Evolutionary conservation across 2,888 invertebrate genomes (phyloP).

Genomic region (Dione juno): DNA sequence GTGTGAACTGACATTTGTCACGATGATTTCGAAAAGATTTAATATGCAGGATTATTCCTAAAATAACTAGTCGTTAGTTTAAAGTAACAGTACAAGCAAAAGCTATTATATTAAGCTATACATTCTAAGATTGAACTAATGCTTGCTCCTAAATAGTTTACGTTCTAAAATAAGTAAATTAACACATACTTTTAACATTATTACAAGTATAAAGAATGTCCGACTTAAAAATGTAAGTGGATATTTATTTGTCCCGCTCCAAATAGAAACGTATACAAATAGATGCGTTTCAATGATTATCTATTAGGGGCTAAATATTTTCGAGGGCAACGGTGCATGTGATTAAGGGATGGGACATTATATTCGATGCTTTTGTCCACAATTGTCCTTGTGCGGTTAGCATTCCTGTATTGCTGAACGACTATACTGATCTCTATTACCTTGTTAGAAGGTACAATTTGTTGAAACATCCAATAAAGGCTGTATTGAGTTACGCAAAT

Average conservation of each 20-base stretch:
- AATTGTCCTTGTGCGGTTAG: constrained; percentile 73
- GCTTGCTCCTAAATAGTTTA: not conserved
- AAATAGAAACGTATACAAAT: constrained; percentile 72
- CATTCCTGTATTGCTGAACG: constrained; percentile 45
- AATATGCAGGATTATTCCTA: constrained; percentile 25
- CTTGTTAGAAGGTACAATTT: constrained; percentile 34
- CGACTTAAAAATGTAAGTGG: constrained; percentile 46
- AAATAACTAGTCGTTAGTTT: constrained; percentile 14
- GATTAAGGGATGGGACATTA: constrained; percentile 83
- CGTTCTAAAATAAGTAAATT: not conserved
- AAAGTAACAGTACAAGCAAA: not conserved
- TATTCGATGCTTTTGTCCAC: constrained; percentile 73
- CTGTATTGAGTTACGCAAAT: constrained; percentile 81
- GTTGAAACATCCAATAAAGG: constrained; percentile 51
- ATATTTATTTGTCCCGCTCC: constrained; percentile 47
- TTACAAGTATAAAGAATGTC: constrained; percentile 5
- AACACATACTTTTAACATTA: constrained; percentile 15
- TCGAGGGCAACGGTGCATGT: constrained; percentile 80
- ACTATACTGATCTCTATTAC: constrained; percentile 36
- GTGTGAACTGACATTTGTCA: constrained; percentile 41
- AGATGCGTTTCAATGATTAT: constrained; percentile 63
- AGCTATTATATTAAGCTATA: constrained; percentile 2
- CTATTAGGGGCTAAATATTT: constrained; percentile 75
- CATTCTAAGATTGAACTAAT: constrained; percentile 8
- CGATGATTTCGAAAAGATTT: constrained; percentile 29